These are phyloP conservation scores for Drosophila kikkawai DNA, from an alignment of 1,140 invertebrate species.

Conservation along the genomic window DNA sequence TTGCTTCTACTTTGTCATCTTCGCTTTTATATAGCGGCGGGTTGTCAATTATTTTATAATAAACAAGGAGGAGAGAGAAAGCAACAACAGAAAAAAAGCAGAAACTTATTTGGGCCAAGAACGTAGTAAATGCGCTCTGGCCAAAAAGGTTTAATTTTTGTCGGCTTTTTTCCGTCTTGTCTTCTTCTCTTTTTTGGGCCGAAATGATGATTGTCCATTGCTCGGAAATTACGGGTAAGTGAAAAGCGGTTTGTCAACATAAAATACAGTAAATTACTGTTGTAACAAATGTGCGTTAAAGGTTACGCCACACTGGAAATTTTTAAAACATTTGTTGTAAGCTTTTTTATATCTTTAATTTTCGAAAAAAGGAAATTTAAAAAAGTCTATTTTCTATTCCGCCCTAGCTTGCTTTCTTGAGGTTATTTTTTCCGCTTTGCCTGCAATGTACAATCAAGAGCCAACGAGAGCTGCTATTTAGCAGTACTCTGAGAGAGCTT, in stretches of 20 bases:
- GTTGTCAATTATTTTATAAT: slow-evolving; percentile 80
- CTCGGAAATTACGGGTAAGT: slow-evolving; percentile 49
- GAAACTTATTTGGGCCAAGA: slow-evolving; percentile 68
- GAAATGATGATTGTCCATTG: slow-evolving; percentile 45
- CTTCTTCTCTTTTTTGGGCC: slow-evolving; percentile 15
- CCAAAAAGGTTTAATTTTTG: slow-evolving; percentile 32
- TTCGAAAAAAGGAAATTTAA: background rate
- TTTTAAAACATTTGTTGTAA: background rate
- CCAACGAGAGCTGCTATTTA: background rate
- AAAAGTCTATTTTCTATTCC: background rate
- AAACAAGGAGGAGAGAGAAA: slow-evolving; percentile 37
- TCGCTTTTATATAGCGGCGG: slow-evolving; percentile 29
- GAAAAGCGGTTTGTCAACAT: slow-evolving; percentile 56
- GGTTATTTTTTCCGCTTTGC: background rate
- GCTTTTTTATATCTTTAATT: background rate
- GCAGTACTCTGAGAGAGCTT: background rate
- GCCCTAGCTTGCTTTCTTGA: background rate
- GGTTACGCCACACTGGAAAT: background rate
- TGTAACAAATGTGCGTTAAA: slow-evolving; percentile 2
- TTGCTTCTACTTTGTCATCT: slow-evolving; percentile 61
- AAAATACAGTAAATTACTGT: slow-evolving; percentile 19
- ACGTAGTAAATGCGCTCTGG: slow-evolving; percentile 56
- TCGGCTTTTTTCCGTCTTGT: background rate
- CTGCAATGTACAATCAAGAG: background rate
- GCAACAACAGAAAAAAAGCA: slow-evolving; percentile 10